Percentiles rank a stretch among this genome's conserved stretches.
Conservation (phyloP, 2,888 invertebrate genomes). For the Eutolmus rufibarbis region DNA sequence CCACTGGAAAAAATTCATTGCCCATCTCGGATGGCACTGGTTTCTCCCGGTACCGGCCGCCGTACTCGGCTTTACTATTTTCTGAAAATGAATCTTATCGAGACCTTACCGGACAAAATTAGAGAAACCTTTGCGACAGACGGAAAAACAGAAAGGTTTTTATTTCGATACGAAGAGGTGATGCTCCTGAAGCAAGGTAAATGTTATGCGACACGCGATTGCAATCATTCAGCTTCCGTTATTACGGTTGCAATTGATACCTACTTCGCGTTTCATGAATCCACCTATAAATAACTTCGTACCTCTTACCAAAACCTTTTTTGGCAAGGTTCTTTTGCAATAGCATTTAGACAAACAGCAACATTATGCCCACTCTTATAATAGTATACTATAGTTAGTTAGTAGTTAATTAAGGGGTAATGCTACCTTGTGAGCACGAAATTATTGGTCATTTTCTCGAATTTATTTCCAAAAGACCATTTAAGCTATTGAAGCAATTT, state of each 20-base stretch:
- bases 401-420: no score
- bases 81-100: slow-evolving; percentile 5
- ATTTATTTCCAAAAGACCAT: no score
- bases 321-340: neutral
- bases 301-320: neutral
- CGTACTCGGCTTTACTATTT: neutral
- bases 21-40: neutral
- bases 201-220: neutral
- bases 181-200: neutral
- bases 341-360: neutral
- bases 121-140: neutral
- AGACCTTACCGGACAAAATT: neutral
- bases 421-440: no score
- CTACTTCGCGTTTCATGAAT: neutral
- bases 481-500: no score
- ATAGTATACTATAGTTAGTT: no score
- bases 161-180: neutral
- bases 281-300: neutral
- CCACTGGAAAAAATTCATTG: neutral
- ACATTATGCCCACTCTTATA: no score
- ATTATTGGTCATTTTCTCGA: no score
- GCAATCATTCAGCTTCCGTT: slow-evolving; percentile 8
- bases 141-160: neutral
- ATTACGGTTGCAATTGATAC: neutral
- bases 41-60: neutral